Evolutionary conservation across 2,888 invertebrate species (phyloP), one percentile per base, ranked within the genome.

Genomic region (Diabrotica balteata): DNA sequence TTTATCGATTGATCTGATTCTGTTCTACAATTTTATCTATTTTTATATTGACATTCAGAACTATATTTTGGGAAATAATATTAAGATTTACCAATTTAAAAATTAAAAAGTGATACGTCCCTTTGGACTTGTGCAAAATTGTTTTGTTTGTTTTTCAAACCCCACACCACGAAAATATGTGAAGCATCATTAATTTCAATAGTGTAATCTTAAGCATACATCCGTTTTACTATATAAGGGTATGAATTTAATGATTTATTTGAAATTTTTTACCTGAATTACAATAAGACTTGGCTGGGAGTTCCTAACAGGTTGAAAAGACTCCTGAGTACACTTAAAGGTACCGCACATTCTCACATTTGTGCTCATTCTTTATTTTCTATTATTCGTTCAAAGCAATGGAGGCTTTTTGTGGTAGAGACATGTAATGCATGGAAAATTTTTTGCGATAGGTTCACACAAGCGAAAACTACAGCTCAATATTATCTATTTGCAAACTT

Each of bases 221-320:
- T 63, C 63, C 55, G 54, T 63, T 54, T 17, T 43, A 55, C 43
- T 49, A 43, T 63, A 43, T 51, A 55, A 63, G 45, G 44, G 60
- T 45, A 51, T 60, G 60, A 49, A 59, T 63, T 55, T 63, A 17
- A 62, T 62, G 54, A 63, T 63, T 63, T 63, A 63, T 63, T 59
- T 55, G 63, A 55, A 55, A 44, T 47, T 46, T 62, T 62, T 55
- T 63, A 63, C 63, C 63, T 63, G 63, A 10, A 54, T 44, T 49
- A 55, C 63, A 63, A 55, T 42, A 55, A 54, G 55, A 4, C 11
- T 47, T 49, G 47, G 55, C 42, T 10, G 54, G 9, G 17, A 17
- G 55, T 45, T 45, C 45, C 49, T 42, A 32, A 47, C 62, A 62
- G 53, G 61, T 61, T 61, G 45, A 61, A 61, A 61, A 53, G 49